Base-by-base conservation (phyloP, 2,113 vertebrate genomes). In the Caloenas nicobarica region DNA sequence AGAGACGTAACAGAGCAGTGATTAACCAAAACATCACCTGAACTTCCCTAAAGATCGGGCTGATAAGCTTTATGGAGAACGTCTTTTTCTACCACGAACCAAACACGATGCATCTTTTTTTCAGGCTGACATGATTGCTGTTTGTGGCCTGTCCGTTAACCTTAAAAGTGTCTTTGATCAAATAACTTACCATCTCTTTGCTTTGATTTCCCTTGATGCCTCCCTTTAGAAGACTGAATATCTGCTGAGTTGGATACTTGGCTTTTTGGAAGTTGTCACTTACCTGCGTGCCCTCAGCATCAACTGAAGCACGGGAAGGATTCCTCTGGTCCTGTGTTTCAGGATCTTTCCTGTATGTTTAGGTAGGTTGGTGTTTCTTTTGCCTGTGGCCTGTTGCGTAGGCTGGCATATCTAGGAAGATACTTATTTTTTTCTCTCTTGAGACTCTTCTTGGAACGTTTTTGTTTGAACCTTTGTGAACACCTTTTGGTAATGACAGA, bases 161-260 rank as follows among this genome's bases (percentile, higher is more conserved):
- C 70, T 92, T 68, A 69, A 65, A 86, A 89, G 70, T 69, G 50
- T 64, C 73, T 96, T 89, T 88, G 83, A 93, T 88, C 91, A 81
- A 87, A 57, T 73, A 82, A 87, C 50, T 88, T 87, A 38, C 73
- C 38, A 16, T 81, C 51, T 84, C 88, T 84, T 74, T 80, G 77
- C 91, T 88, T 90, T 76, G 91, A 92, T 96, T 97, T 95, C 92
- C 80, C 95, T 91, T 60, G 81, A 33, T 77, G 74, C 77, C 53
- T 94, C 54, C 81, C 56, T 50, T 88, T 85, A 79, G 81, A 92
- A 72, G 80, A 50, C 58, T 72, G 93, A 91, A 53, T 50, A 72
- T 69, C 28, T 77, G 61, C 44, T 2, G 54, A 58, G 73, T 48
- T 91, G 90, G 56, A 25, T 86, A 23, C 48, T 58, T 71, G 82